A percentile compares a stretch with the other conserved stretches of the same genome.
These are phyloP conservation scores for Triplophysa rosa DNA, from an alignment of 2,113 vertebrate species.

Conservation along the genomic window DNA sequence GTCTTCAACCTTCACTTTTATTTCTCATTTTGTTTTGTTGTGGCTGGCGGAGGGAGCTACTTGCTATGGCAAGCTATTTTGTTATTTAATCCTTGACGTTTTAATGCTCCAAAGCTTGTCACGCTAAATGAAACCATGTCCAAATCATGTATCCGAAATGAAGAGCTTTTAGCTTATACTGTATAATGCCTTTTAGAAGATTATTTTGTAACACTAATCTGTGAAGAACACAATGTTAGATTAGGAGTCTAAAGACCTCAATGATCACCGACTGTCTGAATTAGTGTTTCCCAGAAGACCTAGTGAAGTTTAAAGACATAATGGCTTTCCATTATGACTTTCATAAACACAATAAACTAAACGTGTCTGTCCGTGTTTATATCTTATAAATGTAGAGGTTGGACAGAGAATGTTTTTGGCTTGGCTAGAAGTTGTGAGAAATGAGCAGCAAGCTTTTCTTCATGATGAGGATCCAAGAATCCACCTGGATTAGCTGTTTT, in stretches of 20 bases:
- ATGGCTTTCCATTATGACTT: slow-evolving; percentile 63
- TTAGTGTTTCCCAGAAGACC: slow-evolving; percentile 49
- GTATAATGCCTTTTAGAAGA: slow-evolving; percentile 52
- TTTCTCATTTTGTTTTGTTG: too few species aligned
- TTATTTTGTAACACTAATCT: slow-evolving; percentile 56
- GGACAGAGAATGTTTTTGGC: background rate
- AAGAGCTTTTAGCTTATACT: slow-evolving; percentile 44
- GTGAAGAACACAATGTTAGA: slow-evolving; percentile 45
- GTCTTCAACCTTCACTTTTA: too few species aligned
- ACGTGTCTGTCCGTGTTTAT: slow-evolving; percentile 23
- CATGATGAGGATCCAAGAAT: slow-evolving; percentile 28
- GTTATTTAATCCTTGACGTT: too few species aligned
- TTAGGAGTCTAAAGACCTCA: slow-evolving; percentile 23
- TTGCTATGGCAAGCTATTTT: too few species aligned
- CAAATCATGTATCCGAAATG: slow-evolving; percentile 28
- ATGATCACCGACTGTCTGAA: slow-evolving; percentile 36
- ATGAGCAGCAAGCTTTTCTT: slow-evolving; percentile 31
- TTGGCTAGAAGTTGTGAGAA: slow-evolving; percentile 6
- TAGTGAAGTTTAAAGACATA: slow-evolving; percentile 54
- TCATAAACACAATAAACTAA: slow-evolving; percentile 31
- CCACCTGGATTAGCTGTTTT: slow-evolving; percentile 37
- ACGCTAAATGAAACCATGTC: slow-evolving; percentile 46
- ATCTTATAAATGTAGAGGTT: background rate
- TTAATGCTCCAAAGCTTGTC: slow-evolving; percentile 40
- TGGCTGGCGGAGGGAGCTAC: too few species aligned